These are phyloP conservation scores for Colletes gigas DNA, from an alignment of 1,140 invertebrate species.

Conservation along the genomic window DNA sequence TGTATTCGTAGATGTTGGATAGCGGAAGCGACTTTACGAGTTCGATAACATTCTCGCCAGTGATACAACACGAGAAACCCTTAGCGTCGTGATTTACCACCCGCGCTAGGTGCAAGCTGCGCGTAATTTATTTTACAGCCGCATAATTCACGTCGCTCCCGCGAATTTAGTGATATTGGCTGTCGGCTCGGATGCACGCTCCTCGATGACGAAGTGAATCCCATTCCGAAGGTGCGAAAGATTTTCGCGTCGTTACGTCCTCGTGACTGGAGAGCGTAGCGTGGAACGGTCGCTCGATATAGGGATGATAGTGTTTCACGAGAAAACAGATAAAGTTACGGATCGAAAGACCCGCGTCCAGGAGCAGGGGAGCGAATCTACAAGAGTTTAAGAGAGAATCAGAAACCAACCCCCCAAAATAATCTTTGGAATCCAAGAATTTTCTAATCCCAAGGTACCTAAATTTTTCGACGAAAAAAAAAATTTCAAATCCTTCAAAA, in stretches of 20 bases:
- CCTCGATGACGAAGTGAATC: conserved; percentile 23
- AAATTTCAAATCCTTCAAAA: no score
- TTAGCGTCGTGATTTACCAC: conserved; percentile 13
- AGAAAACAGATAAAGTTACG: no score
- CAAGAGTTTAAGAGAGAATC: no score
- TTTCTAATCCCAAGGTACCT: no score
- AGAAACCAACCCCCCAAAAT: no score
- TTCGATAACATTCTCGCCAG: conserved; percentile 12
- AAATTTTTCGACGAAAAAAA: no score
- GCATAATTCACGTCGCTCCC: conserved; percentile 14
- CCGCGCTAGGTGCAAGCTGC: background rate
- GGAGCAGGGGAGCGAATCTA: no score
- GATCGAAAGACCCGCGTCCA: no score
- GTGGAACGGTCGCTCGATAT: no score
- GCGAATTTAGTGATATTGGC: conserved; percentile 17
- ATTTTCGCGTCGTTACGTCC: background rate
- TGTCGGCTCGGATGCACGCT: background rate
- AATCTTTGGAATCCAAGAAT: no score
- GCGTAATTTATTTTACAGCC: conserved; percentile 27
- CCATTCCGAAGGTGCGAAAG: background rate
- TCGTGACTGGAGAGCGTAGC: no score
- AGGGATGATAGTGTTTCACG: no score
- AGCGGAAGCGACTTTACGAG: conserved; percentile 26
- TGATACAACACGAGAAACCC: background rate
- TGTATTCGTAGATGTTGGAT: background rate